Percentiles rank a stretch among this genome's conserved stretches.
phyloP scores from a whole-genome alignment of 2,888 invertebrate genomes.

The Agriotes lineatus region DNA sequence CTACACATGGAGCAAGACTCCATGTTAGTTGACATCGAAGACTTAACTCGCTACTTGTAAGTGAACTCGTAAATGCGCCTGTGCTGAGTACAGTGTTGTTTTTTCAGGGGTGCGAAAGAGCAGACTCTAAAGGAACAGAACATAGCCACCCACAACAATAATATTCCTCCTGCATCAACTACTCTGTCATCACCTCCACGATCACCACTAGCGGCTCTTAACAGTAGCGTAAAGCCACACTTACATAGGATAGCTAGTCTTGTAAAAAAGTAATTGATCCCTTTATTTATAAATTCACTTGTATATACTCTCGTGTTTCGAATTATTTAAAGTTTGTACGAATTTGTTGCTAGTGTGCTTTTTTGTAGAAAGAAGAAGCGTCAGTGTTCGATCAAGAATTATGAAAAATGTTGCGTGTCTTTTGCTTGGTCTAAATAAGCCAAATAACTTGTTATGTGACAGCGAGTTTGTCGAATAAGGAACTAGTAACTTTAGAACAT shows the following conservation, averaged over 20 bases:
- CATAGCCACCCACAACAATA: constrained; percentile 58
- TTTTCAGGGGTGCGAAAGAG: constrained; percentile 68
- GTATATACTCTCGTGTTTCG: constrained; percentile 41
- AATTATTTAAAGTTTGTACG: constrained; percentile 37
- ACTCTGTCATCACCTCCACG: constrained; percentile 61
- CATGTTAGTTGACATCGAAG: constrained; percentile 97
- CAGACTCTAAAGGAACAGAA: constrained; percentile 66
- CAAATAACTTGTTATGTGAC: constrained; percentile 22
- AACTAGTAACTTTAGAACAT: constrained; percentile 25
- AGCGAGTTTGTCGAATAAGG: constrained; percentile 15
- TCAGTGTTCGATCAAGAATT: constrained; percentile 36
- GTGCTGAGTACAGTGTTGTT: no score
- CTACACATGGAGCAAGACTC: constrained; percentile 98
- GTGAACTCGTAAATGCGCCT: no score
- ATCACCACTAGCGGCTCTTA: constrained; percentile 62
- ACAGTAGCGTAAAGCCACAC: constrained; percentile 65
- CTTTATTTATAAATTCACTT: constrained; percentile 29
- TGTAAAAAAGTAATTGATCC: constrained; percentile 63
- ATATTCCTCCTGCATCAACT: constrained; percentile 58
- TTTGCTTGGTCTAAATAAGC: constrained; percentile 32
- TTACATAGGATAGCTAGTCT: constrained; percentile 66
- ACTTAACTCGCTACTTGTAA: constrained; percentile 90
- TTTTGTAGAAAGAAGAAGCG: constrained; percentile 38
- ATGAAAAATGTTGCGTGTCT: constrained; percentile 31
- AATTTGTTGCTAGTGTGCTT: constrained; percentile 42